Evolutionary conservation across 2,113 vertebrate genomes (phyloP), one percentile per base, ranked within the genome.

Genomic region (Macquaria ambigua): DNA sequence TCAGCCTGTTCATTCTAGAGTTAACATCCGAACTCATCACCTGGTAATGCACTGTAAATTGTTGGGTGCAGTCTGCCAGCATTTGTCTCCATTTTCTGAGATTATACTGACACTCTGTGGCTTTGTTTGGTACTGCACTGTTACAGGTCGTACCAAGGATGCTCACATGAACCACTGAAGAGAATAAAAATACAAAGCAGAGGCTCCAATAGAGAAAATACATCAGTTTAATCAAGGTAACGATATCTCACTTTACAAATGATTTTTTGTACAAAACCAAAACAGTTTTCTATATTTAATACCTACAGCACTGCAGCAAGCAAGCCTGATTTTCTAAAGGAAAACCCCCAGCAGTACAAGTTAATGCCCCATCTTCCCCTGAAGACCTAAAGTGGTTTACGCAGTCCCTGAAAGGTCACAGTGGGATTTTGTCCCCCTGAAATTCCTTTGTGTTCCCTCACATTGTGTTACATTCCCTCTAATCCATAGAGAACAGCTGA

Each of bases 61-160:
- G 69, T 4, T 25, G 10, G 16, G 5, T 41, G 39, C 28, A 9
- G 9, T 55, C 9, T 8, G 16, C 39, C 12, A 28, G 39, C 15
- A 31, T 58, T 69, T 12, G 34, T 41, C 41, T 68, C 10, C 3
- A 18, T 48, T 25, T 43, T 52, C 10, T 84, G 9, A 61, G 3
- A 90, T 86, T 92, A 87, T 87, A 95, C 93, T 93, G 94, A 87
- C 95, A 90, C 90, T 83, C 69, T 79, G 92, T 94, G 94, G 91
- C 82, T 87, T 48, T 84, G 46, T 74, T 21, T 15, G 73, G 91
- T 79, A 90, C 75, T 94, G 50, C 85, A 76, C 2, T 48, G 8
- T 28, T 56, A 28, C 16, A 39, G 41, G 46, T 6, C 1, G 1
- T 23, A 63, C 28, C 2, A 16, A 18, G 25, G 63, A 43, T 11